Base-by-base conservation (phyloP, 2,888 invertebrate species). In the Muschampia staudingeri region DNA sequence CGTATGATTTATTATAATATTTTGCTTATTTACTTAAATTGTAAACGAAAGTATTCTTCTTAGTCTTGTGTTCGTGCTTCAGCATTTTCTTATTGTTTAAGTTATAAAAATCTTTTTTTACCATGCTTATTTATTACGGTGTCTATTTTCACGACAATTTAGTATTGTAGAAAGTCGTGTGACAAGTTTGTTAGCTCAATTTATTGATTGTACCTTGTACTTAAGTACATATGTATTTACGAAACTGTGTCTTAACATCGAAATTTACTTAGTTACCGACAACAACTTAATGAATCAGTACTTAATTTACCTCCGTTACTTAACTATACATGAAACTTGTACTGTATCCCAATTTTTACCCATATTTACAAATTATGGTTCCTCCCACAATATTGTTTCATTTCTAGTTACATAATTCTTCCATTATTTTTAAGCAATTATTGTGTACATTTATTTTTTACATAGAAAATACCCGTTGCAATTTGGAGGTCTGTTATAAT, bases 111-210 rank as follows among this genome's bases (percentile, higher is more conserved):
- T 83, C 82, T 84, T 71, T 85, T 84, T 84, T 84, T 87, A 87
- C 86, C 88, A 87, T 85, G 85, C 86, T 83, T 92, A 90, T 91
- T 90, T 90, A 89, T 89, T 90, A 85, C 85, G 88, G 88, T 92
- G 88, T 92, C 89, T 86, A 85, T 89, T 91, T 92, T 86, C 92
- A 93, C 93, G 91, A 90, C 94, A 92, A 93, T 94, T 89, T 89
- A 91, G 93, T 93, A 91, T 92, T 94, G 25, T 71, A 71, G 25
- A 44, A 70, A 92, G 91, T 94, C 92, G 94, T 93, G 94, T 93
- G 92, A 92, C 92, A 91, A 91, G 85, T 90, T 91, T 90, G 88
- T 88, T 94, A 95, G 96, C 96, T 96, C 95, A 96, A 96, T 95
- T 94, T 94, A 91, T 89, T 90, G 86, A 90, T 67, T 67, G 7